phyloP scores from a whole-genome alignment of 2,113 vertebrate genomes.

The Ceratotherium simum region DNA sequence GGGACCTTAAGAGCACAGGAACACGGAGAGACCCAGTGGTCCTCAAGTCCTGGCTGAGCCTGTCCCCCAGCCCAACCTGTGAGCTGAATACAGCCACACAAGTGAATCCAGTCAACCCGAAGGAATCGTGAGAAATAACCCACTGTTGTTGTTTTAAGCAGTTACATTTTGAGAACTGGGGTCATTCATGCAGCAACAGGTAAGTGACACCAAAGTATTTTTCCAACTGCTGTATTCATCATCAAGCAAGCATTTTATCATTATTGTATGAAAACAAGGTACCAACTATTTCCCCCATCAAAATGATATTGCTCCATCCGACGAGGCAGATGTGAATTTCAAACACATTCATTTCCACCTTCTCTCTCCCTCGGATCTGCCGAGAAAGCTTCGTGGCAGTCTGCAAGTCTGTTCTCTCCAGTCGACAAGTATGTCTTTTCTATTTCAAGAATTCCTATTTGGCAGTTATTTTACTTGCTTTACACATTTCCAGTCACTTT shows the following conservation, averaged over 20 bases:
- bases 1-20: neutral
- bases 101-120: neutral
- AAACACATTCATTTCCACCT: too few species aligned
- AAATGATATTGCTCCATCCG: neutral
- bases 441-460: neutral
- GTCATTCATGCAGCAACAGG: too few species aligned
- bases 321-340: too few species aligned
- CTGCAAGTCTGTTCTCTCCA: neutral
- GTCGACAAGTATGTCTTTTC: neutral
- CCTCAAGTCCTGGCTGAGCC: neutral
- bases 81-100: fast-evolving
- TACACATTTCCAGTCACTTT: neutral
- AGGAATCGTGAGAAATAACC: neutral
- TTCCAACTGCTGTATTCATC: neutral
- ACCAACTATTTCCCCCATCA: neutral
- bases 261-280: neutral
- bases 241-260: neutral
- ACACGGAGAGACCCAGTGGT: neutral
- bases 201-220: neutral
- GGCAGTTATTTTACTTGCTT: neutral
- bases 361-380: neutral
- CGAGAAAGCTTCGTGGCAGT: neutral
- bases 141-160: neutral
- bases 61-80: neutral
- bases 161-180: neutral